Evolutionary conservation across 2,888 invertebrate genomes (phyloP), one percentile per base, ranked within the genome.

Genomic region (Sesia apiformis): DNA sequence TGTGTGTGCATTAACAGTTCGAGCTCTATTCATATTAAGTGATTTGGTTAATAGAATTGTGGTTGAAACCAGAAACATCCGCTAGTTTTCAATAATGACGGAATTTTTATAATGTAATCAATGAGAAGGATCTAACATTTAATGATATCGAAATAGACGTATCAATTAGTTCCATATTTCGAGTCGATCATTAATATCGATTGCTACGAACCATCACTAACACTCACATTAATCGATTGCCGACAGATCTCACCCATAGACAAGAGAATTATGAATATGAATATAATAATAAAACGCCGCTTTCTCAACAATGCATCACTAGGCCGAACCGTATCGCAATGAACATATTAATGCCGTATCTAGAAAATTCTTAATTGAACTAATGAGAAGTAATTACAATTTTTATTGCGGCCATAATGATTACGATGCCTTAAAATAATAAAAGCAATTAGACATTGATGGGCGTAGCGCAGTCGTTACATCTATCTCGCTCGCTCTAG

Each of bases 391-490:
- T 88, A 88, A 88, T 89, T 87, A 89, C 87, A 88, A 87, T 85
- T 88, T 89, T 88, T 89, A 89, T 88, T 82, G 81, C 85, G 72
- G 85, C 81, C 81, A 81, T 88, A 88, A 88, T 89, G 84, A 88
- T 88, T 89, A 89, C 88, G 89, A 88, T 88, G 88, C 81, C 85
- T 88, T 89, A 89, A 89, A 89, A 89, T 89, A 89, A 89, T 88
- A 89, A 88, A 88, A 89, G 88, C 89, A 88, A 89, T 89, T 88
- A 88, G 85, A 84, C 83, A 83, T 84, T 85, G 83, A 85, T 81
- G 82, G 81, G 78, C 80, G 86, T 79, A 85, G 81, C 81, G 69
- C 76, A 78, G 75, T 71, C 66, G 64, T 60, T 77, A 66, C 65
- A 52, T 66, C 65, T 63, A 73, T 87, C 84, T 78, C 82, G 67